These are phyloP conservation scores for Ephialtes manifestator DNA, from an alignment of 2,888 invertebrate species.

Conservation along the genomic window DNA sequence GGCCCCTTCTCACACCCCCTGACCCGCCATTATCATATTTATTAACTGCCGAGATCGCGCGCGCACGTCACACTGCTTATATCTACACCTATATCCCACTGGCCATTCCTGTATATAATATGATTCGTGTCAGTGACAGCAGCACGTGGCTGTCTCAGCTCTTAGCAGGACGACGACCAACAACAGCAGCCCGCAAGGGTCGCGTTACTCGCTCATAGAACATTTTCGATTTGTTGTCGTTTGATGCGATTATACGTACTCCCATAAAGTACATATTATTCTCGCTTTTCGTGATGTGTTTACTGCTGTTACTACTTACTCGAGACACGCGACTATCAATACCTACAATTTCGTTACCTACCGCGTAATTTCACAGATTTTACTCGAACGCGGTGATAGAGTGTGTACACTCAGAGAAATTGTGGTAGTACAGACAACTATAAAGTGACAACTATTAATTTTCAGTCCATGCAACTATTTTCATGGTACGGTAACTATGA, in stretches of 20 bases:
- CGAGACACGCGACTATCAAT: neutral
- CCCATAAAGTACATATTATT: neutral
- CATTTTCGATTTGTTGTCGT: conserved; percentile 74
- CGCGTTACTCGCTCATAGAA: conserved; percentile 45
- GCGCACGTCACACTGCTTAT: conserved; percentile 80
- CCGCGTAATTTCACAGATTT: neutral
- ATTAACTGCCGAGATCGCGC: conserved; percentile 81
- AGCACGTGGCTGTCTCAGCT: conserved; percentile 81
- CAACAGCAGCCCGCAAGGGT: conserved; percentile 29
- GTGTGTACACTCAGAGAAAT: too few relatives aligned
- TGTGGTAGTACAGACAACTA: too few relatives aligned
- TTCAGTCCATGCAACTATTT: too few relatives aligned
- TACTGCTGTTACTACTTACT: neutral
- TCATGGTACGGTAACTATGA: too few relatives aligned
- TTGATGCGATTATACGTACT: conserved; percentile 75
- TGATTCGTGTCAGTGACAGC: conserved; percentile 85
- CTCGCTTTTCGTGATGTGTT: neutral
- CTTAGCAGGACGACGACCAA: conserved; percentile 57
- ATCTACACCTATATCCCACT: conserved; percentile 83
- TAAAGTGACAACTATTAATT: too few relatives aligned
- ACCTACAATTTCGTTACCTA: neutral
- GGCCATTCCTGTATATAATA: conserved; percentile 84
- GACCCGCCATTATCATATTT: conserved; percentile 85
- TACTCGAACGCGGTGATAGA: neutral
- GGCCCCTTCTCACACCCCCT: conserved; percentile 65